Percentiles rank a stretch among this genome's conserved stretches.
phyloP scores from a whole-genome alignment of 2,888 invertebrate genomes.

The Phengaris arion region DNA sequence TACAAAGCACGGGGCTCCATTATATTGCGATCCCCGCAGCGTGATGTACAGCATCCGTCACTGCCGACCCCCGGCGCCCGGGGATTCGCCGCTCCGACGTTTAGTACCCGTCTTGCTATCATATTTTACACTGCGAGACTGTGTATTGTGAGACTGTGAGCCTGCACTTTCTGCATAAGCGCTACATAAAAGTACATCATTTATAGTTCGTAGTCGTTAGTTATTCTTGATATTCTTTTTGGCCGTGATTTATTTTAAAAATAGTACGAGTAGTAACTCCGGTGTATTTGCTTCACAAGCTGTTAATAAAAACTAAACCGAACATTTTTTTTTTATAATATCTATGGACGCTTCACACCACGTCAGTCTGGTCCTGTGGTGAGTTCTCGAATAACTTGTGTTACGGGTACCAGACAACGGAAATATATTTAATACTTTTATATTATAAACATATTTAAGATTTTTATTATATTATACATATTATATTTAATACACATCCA shows the following conservation, averaged over 20 bases:
- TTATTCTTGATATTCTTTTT: background rate
- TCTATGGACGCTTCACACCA: too few relatives aligned
- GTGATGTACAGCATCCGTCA: background rate
- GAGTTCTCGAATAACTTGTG: too few relatives aligned
- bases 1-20: conserved; percentile 4
- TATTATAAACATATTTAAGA: too few relatives aligned
- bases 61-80: background rate
- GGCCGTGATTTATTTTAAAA: background rate
- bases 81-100: background rate
- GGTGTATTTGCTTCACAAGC: background rate
- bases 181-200: background rate
- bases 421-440: too few relatives aligned
- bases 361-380: too few relatives aligned
- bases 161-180: background rate
- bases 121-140: background rate
- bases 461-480: too few relatives aligned
- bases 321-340: too few relatives aligned
- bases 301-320: background rate
- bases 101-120: background rate
- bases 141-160: background rate
- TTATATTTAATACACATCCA: too few relatives aligned
- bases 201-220: background rate
- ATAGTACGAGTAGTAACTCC: background rate
- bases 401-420: too few relatives aligned
- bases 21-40: background rate